phyloP scores from a whole-genome alignment of 2,797 vertebrate species.

The Oreortyx pictus region DNA sequence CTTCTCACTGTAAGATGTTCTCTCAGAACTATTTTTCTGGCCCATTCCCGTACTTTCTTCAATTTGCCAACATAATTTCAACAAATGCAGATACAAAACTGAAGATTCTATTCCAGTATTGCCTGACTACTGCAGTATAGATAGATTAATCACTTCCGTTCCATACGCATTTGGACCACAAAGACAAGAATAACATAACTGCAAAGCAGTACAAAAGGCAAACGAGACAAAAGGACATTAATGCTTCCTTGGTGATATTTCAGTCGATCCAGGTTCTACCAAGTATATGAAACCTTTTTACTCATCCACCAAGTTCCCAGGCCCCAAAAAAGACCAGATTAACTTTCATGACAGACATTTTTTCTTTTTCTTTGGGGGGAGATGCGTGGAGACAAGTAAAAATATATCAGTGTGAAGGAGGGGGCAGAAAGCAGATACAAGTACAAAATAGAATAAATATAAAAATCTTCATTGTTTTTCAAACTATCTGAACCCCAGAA shows the following conservation, averaged over 20 bases:
- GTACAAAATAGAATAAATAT: neutral
- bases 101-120: neutral
- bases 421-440: neutral
- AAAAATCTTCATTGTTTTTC: neutral
- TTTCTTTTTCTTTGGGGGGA: neutral
- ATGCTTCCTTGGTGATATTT: neutral
- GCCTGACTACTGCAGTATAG: neutral
- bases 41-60: neutral
- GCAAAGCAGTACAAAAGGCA: neutral
- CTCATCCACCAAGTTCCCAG: neutral
- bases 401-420: neutral
- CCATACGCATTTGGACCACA: neutral
- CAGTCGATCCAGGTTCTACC: neutral
- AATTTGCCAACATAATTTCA: neutral
- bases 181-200: neutral
- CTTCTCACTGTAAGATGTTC: conserved; percentile 1
- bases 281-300: neutral
- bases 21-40: conserved; percentile 21
- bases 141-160: neutral
- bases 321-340: neutral
- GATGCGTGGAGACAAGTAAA: neutral
- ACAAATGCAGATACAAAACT: neutral
- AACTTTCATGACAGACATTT: neutral
- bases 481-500: neutral
- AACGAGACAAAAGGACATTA: neutral